A percentile compares a stretch with the other conserved stretches of the same genome.
These are phyloP conservation scores for Thryonomys swinderianus DNA, from an alignment of 2,113 vertebrate genomes.

Conservation along the genomic window DNA sequence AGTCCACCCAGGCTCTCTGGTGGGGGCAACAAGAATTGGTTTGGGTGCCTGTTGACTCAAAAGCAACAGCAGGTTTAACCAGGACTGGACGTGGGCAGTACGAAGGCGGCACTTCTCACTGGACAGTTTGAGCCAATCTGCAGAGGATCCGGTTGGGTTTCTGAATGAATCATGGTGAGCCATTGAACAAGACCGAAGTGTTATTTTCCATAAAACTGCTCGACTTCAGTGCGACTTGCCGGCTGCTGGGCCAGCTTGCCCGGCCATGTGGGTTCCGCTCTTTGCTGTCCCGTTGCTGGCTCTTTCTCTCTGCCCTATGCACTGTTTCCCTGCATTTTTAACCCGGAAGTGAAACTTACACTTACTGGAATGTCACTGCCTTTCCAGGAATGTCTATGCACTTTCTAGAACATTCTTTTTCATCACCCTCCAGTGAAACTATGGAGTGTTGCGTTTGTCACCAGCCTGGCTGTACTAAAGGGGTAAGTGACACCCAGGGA, in stretches of 20 bases:
- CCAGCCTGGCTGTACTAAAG: background rate
- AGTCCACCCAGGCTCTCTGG: constrained; percentile 68
- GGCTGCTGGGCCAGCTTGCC: background rate
- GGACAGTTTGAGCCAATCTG: background rate
- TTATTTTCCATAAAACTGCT: background rate
- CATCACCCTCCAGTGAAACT: background rate
- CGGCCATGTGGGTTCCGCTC: background rate
- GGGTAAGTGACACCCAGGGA: background rate
- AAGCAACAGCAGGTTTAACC: constrained; percentile 66
- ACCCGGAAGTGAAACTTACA: background rate
- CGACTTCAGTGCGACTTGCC: background rate
- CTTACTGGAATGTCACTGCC: background rate
- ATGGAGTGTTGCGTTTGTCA: background rate
- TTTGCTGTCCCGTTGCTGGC: fast-evolving
- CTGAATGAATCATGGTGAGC: background rate
- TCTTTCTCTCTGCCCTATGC: background rate
- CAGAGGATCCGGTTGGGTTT: background rate
- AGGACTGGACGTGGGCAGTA: constrained; percentile 49
- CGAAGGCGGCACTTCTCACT: fast-evolving
- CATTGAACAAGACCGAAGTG: background rate
- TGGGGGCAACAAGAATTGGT: constrained; percentile 70
- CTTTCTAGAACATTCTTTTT: background rate
- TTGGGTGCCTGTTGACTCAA: constrained; percentile 56
- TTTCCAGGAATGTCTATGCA: background rate
- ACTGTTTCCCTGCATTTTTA: background rate